phyloP scores from a whole-genome alignment of 2,888 invertebrate genomes.

The Cynaeus angustus region DNA sequence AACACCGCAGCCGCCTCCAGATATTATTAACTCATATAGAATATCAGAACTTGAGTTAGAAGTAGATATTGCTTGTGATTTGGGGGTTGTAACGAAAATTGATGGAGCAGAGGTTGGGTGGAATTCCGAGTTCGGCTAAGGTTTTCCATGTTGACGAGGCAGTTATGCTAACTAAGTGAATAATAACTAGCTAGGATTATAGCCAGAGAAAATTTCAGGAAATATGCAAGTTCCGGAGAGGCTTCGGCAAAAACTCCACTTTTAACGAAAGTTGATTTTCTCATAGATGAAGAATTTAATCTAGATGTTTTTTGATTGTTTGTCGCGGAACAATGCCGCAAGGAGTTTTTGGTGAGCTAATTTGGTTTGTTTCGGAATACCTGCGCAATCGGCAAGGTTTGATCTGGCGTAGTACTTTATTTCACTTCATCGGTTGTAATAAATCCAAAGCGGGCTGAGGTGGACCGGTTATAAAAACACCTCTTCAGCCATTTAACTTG shows the following conservation, averaged over 20 bases:
- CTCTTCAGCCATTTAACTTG: slow-evolving; percentile 69
- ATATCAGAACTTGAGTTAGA: slow-evolving; percentile 11
- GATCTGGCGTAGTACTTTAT: slow-evolving; percentile 66
- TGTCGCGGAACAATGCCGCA: slow-evolving; percentile 52
- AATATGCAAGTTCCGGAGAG: too few species aligned
- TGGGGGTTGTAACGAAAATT: slow-evolving; percentile 18
- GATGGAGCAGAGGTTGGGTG: slow-evolving; percentile 21
- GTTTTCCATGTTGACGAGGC: slow-evolving; percentile 31
- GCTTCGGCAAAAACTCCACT: slow-evolving; percentile 23
- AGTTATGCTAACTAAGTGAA: slow-evolving; percentile 60
- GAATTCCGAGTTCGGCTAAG: slow-evolving; percentile 25
- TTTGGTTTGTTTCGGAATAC: slow-evolving; percentile 63
- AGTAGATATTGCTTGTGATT: slow-evolving; percentile 27
- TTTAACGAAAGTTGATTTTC: too few species aligned
- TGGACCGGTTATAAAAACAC: slow-evolving; percentile 69
- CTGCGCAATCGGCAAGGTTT: slow-evolving; percentile 65
- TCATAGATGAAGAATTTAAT: too few species aligned
- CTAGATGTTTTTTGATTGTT: slow-evolving; percentile 1
- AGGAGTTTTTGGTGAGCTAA: slow-evolving; percentile 53
- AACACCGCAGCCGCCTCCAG: slow-evolving; percentile 59
- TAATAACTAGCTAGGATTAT: slow-evolving; percentile 52
- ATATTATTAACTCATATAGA: slow-evolving; percentile 56
- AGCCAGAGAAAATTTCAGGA: neutral
- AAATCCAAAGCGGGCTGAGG: slow-evolving; percentile 65
- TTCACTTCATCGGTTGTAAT: slow-evolving; percentile 64